These are phyloP conservation scores for Papilio machaon DNA, from an alignment of 1,140 invertebrate genomes.

Conservation along the genomic window DNA sequence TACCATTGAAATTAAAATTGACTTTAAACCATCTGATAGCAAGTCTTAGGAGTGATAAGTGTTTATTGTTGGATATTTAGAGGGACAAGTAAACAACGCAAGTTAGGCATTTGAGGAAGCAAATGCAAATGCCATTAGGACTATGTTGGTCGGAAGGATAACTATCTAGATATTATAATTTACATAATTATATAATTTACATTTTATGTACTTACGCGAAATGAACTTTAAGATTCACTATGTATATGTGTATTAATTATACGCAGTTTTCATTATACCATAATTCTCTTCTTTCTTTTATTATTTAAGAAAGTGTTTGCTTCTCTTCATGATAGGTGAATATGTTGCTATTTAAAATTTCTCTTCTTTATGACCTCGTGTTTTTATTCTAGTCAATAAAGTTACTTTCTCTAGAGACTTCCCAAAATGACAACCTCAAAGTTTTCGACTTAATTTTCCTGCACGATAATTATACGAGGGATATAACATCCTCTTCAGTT, in stretches of 20 bases:
- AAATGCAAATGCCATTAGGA: conserved; percentile 4
- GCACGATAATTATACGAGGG: conserved; percentile 21
- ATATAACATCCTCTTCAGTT: not conserved
- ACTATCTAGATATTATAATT: not conserved
- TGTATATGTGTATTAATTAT: too few relatives aligned
- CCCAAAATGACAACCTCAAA: not conserved
- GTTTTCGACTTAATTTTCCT: conserved; percentile 28
- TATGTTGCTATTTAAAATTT: too few relatives aligned
- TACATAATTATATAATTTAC: too few relatives aligned
- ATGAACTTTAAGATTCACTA: too few relatives aligned
- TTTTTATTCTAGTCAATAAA: not conserved
- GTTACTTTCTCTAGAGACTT: not conserved
- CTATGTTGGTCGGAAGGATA: not conserved
- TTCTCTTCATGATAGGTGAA: too few relatives aligned
- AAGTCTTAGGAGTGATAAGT: conserved; percentile 22
- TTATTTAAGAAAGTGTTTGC: too few relatives aligned
- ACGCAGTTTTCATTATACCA: too few relatives aligned
- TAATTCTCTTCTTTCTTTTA: too few relatives aligned
- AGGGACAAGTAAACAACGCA: not conserved
- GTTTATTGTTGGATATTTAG: conserved; percentile 12
- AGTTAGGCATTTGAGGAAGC: not conserved
- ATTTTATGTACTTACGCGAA: too few relatives aligned
- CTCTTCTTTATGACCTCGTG: not conserved
- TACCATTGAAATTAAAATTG: conserved; percentile 54
- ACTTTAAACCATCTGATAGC: conserved; percentile 31